Percentiles rank a stretch among this genome's conserved stretches.
Evolutionary conservation across 1,140 invertebrate genomes (phyloP).

Genomic region (Heliconius nattereri): DNA sequence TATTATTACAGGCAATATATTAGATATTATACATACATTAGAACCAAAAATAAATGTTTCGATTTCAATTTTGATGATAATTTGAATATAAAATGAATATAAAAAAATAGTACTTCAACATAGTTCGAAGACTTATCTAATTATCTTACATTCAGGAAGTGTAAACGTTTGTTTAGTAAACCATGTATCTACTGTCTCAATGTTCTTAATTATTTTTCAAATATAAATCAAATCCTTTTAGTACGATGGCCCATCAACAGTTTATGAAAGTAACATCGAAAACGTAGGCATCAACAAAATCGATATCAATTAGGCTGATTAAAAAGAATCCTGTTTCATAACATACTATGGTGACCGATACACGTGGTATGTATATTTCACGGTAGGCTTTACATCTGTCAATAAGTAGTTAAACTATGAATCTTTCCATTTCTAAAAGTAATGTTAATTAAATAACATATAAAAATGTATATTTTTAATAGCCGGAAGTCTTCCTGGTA

Average conservation of each 20-base stretch:
- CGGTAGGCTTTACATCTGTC: background rate
- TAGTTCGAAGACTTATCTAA: too few species aligned
- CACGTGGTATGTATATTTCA: constrained; percentile 15
- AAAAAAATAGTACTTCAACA: too few species aligned
- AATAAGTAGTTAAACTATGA: constrained; percentile 21
- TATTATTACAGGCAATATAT: background rate
- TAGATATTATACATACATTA: too few species aligned
- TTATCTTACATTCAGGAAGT: background rate
- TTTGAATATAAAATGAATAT: too few species aligned
- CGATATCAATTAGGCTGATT: constrained; percentile 38
- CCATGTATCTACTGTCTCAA: background rate
- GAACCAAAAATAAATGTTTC: too few species aligned
- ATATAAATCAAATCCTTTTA: background rate
- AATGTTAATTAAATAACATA: background rate
- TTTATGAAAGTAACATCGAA: constrained; percentile 30
- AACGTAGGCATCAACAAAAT: constrained; percentile 32
- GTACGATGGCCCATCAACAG: background rate
- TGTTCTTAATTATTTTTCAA: background rate
- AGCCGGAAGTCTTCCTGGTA: background rate
- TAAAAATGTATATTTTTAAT: background rate
- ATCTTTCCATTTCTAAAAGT: background rate
- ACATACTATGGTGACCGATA: constrained; percentile 19
- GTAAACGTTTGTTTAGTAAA: background rate
- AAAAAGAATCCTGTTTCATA: constrained; percentile 31
- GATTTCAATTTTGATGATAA: too few species aligned